Evolutionary conservation across 2,888 invertebrate genomes (phyloP), one percentile per base, ranked within the genome.

Genomic region (Oxyscelio sp.): DNA sequence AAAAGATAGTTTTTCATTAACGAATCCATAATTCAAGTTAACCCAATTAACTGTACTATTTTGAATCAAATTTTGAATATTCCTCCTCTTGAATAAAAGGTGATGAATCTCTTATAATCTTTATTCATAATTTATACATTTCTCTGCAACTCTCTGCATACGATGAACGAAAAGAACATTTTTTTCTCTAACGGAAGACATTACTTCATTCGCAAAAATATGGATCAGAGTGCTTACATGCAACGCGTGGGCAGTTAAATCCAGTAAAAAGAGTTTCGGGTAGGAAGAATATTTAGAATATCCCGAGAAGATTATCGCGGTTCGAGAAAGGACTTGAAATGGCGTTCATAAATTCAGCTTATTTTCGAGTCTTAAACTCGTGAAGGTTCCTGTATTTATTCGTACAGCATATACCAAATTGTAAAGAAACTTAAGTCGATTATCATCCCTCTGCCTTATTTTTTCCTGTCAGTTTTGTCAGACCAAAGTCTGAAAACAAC

Each of bases 351-450:
- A 92, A 92, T 92, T 91, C 90, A 90, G 91, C 92, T 92, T 92
- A 92, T 88, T 87, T 88, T 74, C 75, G 75, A 79, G 83, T 66
- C 74, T 80, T 80, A 70, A 73, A 66, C 68, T 81, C 65, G 81
- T 84, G 85, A 85, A 89, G 78, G 81, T 56, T 38, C 50, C 54
- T 63, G 71, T 82, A 83, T 85, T 87, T 85, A 87, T 85, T 85
- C 70, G 77, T 79, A 73, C 59, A 45, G 82, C 87, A 83, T 87
- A 88, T 77, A 87, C 89, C 87, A 92, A 92, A 92, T 91, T 90
- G 90, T 91, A 88, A 92, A 91, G 89, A 85, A 89, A 89, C 85
- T 88, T 93, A 93, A 93, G 92, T 92, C 91, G 93, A 93, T 93
- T 93, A 93, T 87, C 87, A 83, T 86, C 86, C 87, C 68, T 81